Percentiles rank a stretch among this genome's conserved stretches.
phyloP scores from a whole-genome alignment of 2,888 invertebrate genomes.

The Hypomecis atomaria region DNA sequence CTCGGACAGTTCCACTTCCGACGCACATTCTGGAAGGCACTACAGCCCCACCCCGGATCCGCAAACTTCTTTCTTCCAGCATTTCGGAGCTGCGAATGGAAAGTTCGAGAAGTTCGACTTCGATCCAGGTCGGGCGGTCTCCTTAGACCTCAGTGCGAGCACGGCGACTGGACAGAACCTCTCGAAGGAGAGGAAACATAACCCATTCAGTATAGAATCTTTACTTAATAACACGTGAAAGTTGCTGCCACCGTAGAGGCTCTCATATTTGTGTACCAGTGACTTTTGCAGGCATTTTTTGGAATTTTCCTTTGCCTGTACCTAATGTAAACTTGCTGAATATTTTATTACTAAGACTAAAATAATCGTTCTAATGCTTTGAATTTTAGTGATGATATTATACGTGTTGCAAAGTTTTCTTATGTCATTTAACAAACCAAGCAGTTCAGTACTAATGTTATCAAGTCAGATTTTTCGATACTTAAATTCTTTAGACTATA shows the following conservation, averaged over 20 bases:
- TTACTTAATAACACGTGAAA: conserved; percentile 90
- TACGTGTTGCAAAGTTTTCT: no score
- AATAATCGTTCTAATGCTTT: not conserved
- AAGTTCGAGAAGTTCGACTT: conserved; percentile 81
- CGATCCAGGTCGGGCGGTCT: conserved; percentile 78
- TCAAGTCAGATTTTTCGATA: no score
- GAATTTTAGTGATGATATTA: not conserved
- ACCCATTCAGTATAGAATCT: conserved; percentile 96
- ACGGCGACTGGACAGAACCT: conserved; percentile 76
- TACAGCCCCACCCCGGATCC: conserved; percentile 79
- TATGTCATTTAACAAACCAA: no score
- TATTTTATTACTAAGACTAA: conserved; percentile 3
- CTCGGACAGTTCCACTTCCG: conserved; percentile 83
- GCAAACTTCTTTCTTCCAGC: conserved; percentile 77
- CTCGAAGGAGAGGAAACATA: conserved; percentile 86
- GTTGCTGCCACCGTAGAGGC: conserved; percentile 70
- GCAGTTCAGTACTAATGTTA: no score
- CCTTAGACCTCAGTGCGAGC: conserved; percentile 77
- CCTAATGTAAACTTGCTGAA: conserved; percentile 26
- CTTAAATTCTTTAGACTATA: no score
- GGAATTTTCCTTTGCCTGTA: conserved; percentile 70
- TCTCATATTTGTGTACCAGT: conserved; percentile 55
- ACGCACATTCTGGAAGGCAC: conserved; percentile 75
- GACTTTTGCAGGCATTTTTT: conserved; percentile 59
- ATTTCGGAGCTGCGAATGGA: conserved; percentile 68